Conservation (phyloP, 1,140 invertebrate species). For the Cyphomyrmex costatus region DNA sequence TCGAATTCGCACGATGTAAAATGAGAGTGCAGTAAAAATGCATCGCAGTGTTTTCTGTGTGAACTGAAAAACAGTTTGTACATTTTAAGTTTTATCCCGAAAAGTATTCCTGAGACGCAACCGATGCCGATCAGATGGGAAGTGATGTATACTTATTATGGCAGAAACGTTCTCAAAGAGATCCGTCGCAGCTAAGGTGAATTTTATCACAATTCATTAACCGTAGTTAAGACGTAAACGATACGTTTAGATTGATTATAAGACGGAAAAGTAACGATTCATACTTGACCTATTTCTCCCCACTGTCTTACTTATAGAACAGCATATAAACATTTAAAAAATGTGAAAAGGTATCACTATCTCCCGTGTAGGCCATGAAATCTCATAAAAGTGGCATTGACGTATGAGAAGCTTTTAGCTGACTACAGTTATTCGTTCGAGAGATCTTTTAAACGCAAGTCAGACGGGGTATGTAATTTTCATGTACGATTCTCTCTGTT, state of each 20-base stretch:
- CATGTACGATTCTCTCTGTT: conserved; percentile 72
- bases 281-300: too few relatives aligned
- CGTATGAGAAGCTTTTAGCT: conserved; percentile 74
- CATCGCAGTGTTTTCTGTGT: conserved; percentile 44
- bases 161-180: conserved; percentile 82
- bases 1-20: conserved; percentile 24
- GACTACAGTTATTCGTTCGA: conserved; percentile 74
- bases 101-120: conserved; percentile 66
- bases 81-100: conserved; percentile 20
- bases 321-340: not conserved
- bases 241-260: not conserved
- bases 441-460: conserved; percentile 74
- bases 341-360: conserved; percentile 2
- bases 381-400: conserved; percentile 72
- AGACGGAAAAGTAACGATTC: not conserved
- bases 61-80: conserved; percentile 43
- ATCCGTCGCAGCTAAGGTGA: conserved; percentile 83
- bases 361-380: conserved; percentile 56
- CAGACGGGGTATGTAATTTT: conserved; percentile 76
- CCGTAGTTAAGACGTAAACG: not conserved
- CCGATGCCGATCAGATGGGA: conserved; percentile 74
- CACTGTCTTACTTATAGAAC: too few relatives aligned
- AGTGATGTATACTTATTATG: conserved; percentile 85
- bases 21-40: conserved; percentile 43
- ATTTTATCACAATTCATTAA: conserved; percentile 11